Base-by-base conservation (phyloP, 2,888 invertebrate genomes). In the Drosophila anomalipes region DNA sequence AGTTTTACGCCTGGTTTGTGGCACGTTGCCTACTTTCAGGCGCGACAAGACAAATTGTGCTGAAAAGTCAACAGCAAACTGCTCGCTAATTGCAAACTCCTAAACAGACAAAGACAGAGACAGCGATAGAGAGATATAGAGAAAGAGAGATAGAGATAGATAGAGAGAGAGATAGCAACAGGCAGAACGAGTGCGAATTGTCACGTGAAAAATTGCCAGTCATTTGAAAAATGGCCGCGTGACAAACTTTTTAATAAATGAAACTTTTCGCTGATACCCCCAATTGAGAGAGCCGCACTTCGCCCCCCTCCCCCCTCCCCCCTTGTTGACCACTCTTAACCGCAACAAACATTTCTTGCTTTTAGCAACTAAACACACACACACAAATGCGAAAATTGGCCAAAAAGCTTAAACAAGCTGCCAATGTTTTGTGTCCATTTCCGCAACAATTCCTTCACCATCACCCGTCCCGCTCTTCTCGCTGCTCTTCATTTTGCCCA, bases 351-450 rank as follows among this genome's bases (percentile, higher is more conserved):
- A 51, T 74, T 81, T 82, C 74, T 68, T 70, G 39, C 30, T 47
- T 70, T 78, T 77, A 73, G 10, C 47, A 47, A 33, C 47, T 58
- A 37, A 51, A 49, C 62, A 68, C 63, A 69, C 60, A 71, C 71
- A 74, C 7, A 79, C 79, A 81, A 85, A 74, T 83, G 83, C 74
- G 77, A 85, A 85, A 86, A 79, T 79, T 85, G 87, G 81, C 85
- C 85, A 85, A 82, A 84, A 85, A 87, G 83, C 87, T 89, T 85
- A 87, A 89, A 89, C 87, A 88, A 83, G 87, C 85, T 88, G 87
- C 89, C 87, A 88, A 88, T 89, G 87, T 87, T 87, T 89, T 85
- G 82, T 87, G 80, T 85, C 80, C 76, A 79, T 89, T 87, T 87
- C 73, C 77, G 80, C 74, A 70, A 70, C 72, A 71, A 70, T 57